Evolutionary conservation across 2,888 invertebrate genomes (phyloP).

Genomic region (Lochmaea capreae): DNA sequence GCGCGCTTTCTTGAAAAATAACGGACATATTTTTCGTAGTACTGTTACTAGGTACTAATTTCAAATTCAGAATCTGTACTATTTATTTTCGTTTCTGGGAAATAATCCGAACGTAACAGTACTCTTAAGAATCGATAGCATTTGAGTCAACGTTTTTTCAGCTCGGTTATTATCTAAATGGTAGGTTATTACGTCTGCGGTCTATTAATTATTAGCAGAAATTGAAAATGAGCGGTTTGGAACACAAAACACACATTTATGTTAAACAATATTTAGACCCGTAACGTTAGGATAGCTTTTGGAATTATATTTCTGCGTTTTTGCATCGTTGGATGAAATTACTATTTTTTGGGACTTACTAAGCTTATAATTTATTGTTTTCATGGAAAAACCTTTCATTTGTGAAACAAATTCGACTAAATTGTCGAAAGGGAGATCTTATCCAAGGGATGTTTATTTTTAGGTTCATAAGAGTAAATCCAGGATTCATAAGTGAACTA

Average conservation of each 20-base stretch:
- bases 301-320: too few relatives aligned
- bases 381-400: too few relatives aligned
- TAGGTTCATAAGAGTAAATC: too few relatives aligned
- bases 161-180: background rate
- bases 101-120: background rate
- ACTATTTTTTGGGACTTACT: too few relatives aligned
- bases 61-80: constrained; percentile 13
- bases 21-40: background rate
- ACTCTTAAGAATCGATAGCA: background rate
- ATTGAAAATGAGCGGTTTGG: background rate
- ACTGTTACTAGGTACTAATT: constrained; percentile 22
- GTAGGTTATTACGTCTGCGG: background rate
- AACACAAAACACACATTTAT: background rate
- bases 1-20: constrained; percentile 6
- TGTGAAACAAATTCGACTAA: too few relatives aligned
- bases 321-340: too few relatives aligned
- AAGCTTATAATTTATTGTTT: too few relatives aligned
- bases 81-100: constrained; percentile 17
- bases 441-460: too few relatives aligned
- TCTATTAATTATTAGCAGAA: background rate
- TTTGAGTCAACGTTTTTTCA: background rate
- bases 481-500: too few relatives aligned
- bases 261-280: too few relatives aligned
- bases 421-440: too few relatives aligned
- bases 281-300: too few relatives aligned